Conservation (phyloP, 1,140 invertebrate species). For the Ridgeia piscesae region DNA sequence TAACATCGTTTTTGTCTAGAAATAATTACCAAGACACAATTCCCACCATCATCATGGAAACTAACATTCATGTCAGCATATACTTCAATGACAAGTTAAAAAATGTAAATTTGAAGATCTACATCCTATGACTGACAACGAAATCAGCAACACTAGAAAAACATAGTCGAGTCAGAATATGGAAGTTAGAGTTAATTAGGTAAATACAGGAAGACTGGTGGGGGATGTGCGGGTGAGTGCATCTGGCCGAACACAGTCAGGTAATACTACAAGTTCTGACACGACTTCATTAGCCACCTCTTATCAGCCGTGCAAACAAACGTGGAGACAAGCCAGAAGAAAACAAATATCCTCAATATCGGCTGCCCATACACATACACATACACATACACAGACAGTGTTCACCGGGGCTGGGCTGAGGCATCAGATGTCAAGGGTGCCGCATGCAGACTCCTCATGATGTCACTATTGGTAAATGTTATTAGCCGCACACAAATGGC, state of each 20-base stretch:
- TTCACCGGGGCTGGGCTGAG: not conserved
- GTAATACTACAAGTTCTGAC: not conserved
- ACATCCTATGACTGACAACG: not conserved
- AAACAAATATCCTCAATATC: not conserved
- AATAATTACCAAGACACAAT: not conserved
- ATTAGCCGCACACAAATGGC: not conserved
- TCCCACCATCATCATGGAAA: not conserved
- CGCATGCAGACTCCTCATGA: not conserved
- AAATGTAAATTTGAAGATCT: not conserved
- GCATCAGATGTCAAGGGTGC: not conserved
- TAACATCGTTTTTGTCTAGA: not conserved
- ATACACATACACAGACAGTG: not conserved
- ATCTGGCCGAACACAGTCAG: not conserved
- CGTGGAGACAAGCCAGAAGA: not conserved
- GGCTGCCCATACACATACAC: too few relatives aligned
- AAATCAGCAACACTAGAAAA: not conserved
- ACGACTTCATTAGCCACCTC: not conserved
- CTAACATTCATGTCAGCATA: not conserved
- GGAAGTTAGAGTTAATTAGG: not conserved
- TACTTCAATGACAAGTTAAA: not conserved
- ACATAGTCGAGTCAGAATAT: not conserved
- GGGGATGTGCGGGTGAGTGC: not conserved
- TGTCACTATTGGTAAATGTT: not conserved
- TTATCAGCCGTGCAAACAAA: not conserved
- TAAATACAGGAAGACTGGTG: not conserved